Percentiles rank a stretch among this genome's conserved stretches.
Evolutionary conservation across 2,113 vertebrate species (phyloP).

Genomic region (Macroglossus sobrinus): DNA sequence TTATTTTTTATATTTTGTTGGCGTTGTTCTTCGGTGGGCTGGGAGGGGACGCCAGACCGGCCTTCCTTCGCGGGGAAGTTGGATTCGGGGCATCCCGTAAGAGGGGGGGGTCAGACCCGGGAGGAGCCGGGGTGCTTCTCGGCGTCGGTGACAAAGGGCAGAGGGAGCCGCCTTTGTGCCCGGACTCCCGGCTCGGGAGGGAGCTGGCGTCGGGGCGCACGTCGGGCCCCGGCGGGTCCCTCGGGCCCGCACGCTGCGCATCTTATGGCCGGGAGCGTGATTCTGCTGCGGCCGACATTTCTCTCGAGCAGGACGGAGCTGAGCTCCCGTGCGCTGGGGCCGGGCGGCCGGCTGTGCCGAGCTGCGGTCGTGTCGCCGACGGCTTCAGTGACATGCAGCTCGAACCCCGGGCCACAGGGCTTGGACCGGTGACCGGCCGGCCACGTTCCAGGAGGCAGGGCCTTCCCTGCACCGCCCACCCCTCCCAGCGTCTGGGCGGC

Average conservation of each 20-base stretch:
- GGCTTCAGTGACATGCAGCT: neutral
- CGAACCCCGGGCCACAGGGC: neutral
- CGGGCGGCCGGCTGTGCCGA: neutral
- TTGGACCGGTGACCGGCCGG: neutral
- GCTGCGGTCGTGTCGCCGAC: neutral
- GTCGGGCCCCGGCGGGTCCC: neutral
- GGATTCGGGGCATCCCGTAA: slow-evolving; percentile 75
- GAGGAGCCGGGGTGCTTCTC: slow-evolving; percentile 42
- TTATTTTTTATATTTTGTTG: too few relatives aligned
- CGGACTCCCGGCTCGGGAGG: slow-evolving; percentile 50
- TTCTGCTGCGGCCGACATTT: slow-evolving; percentile 63
- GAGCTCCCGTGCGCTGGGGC: neutral
- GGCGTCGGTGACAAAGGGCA: slow-evolving; percentile 10
- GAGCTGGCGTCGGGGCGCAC: slow-evolving; percentile 6
- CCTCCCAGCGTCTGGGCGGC: neutral
- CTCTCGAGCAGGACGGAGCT: slow-evolving; percentile 57
- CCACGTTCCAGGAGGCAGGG: accelerated
- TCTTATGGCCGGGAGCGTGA: neutral
- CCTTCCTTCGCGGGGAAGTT: slow-evolving; percentile 77
- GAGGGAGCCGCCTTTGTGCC: slow-evolving; percentile 71
- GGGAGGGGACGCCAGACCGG: slow-evolving; percentile 67
- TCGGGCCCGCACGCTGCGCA: neutral
- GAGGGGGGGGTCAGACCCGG: slow-evolving; percentile 71
- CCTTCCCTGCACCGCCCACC: neutral
- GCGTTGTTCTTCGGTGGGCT: slow-evolving; percentile 22